These are phyloP conservation scores for Patella vulgata DNA, from an alignment of 1,140 invertebrate genomes.

Conservation along the genomic window DNA sequence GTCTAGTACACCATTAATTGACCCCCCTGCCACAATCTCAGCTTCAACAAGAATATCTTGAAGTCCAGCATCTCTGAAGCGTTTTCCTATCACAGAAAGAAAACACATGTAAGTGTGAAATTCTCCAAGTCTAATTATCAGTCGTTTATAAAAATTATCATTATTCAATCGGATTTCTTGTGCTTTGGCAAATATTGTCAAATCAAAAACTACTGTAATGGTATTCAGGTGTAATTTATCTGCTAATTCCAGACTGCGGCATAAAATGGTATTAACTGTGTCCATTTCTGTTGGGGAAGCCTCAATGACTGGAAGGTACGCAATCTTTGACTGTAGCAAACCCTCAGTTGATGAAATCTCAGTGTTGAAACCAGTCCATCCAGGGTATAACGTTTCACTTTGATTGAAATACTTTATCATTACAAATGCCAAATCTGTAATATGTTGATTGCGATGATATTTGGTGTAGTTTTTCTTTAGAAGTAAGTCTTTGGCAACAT, in stretches of 20 bases:
- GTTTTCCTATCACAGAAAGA: conserved; percentile 36
- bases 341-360: neutral
- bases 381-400: neutral
- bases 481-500: neutral
- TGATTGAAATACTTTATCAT: neutral
- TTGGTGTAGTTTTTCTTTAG: neutral
- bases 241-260: neutral
- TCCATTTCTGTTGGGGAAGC: conserved; percentile 7
- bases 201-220: conserved; percentile 21
- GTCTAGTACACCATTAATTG: conserved; percentile 29
- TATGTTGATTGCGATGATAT: neutral
- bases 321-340: neutral
- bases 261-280: neutral
- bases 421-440: neutral
- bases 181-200: conserved; percentile 30
- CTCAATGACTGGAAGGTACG: conserved; percentile 10
- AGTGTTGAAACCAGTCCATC: conserved; percentile 14
- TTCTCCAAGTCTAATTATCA: conserved; percentile 34
- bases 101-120: conserved; percentile 36
- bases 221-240: neutral
- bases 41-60: conserved; percentile 38
- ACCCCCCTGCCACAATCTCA: conserved; percentile 33
- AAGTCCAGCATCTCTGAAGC: conserved; percentile 28
- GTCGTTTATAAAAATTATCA: neutral
- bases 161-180: conserved; percentile 15